Conservation (phyloP, 2,888 invertebrate species). For the Leptopilina myrica region DNA sequence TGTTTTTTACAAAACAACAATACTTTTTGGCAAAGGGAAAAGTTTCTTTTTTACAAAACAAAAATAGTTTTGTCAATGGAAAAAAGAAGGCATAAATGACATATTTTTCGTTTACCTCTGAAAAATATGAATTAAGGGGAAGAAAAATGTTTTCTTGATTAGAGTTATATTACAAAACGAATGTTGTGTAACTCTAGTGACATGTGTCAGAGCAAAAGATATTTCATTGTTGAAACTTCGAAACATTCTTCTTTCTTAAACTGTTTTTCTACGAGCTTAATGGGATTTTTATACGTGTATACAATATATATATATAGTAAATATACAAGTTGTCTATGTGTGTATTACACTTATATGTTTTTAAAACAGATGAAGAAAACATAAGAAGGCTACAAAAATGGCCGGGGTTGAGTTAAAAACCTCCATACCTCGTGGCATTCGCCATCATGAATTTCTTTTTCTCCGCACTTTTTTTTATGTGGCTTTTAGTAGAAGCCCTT, state of each 20-base stretch:
- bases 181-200: background rate
- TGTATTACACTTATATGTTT: conserved; percentile 23
- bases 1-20: too few species aligned
- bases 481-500: conserved; percentile 70
- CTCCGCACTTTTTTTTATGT: conserved; percentile 52
- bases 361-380: conserved; percentile 3
- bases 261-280: conserved; percentile 20
- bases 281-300: conserved; percentile 22
- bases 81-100: too few species aligned
- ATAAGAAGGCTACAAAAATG: conserved; percentile 9
- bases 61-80: too few species aligned
- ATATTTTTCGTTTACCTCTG: background rate
- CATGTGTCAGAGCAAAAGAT: conserved; percentile 20
- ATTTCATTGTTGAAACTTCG: conserved; percentile 8
- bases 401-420: background rate
- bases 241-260: conserved; percentile 32
- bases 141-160: background rate
- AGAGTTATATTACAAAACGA: background rate
- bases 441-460: conserved; percentile 38
- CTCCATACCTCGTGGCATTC: conserved; percentile 15
- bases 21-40: too few species aligned
- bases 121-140: background rate
- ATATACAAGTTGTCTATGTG: background rate
- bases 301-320: too few species aligned
- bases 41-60: too few species aligned